Percentiles rank a stretch among this genome's conserved stretches.
These are phyloP conservation scores for Melanerpes aurifrons DNA, from an alignment of 2,113 vertebrate genomes.

Conservation along the genomic window DNA sequence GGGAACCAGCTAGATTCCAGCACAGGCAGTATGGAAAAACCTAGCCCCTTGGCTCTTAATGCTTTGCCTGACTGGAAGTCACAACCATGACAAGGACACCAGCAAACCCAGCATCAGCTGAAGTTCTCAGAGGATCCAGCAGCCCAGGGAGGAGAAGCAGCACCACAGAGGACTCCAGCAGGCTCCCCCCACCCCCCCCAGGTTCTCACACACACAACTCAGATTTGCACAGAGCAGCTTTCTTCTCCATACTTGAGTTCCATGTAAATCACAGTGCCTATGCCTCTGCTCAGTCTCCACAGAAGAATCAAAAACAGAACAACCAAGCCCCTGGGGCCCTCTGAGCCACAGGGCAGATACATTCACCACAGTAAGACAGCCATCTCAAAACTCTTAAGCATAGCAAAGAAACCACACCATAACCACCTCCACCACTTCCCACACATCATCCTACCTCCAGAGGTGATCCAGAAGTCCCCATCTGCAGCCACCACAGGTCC, in stretches of 20 bases:
- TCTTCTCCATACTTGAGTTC: background rate
- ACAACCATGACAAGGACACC: background rate
- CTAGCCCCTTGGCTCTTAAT: accelerated
- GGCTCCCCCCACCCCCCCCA: background rate
- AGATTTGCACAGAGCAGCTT: background rate
- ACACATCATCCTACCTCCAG: background rate
- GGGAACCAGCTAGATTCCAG: accelerated
- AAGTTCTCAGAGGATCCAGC: background rate
- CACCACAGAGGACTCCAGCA: accelerated
- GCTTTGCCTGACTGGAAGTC: accelerated
- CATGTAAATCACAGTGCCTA: background rate
- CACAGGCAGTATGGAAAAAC: background rate
- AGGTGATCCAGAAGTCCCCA: accelerated
- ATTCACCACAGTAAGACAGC: background rate
- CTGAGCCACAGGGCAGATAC: background rate
- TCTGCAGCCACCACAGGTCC: accelerated
- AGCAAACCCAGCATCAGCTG: background rate
- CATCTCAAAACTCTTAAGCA: background rate
- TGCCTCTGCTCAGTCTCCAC: background rate
- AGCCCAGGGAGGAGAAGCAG: background rate
- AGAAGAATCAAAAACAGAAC: background rate
- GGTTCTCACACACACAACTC: background rate
- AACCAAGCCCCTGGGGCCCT: background rate
- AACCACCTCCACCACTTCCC: background rate
- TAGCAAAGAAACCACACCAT: background rate